A percentile compares a stretch with the other conserved stretches of the same genome.
phyloP scores from a whole-genome alignment of 2,797 vertebrate genomes.

The Gadopsis bispinosus region DNA sequence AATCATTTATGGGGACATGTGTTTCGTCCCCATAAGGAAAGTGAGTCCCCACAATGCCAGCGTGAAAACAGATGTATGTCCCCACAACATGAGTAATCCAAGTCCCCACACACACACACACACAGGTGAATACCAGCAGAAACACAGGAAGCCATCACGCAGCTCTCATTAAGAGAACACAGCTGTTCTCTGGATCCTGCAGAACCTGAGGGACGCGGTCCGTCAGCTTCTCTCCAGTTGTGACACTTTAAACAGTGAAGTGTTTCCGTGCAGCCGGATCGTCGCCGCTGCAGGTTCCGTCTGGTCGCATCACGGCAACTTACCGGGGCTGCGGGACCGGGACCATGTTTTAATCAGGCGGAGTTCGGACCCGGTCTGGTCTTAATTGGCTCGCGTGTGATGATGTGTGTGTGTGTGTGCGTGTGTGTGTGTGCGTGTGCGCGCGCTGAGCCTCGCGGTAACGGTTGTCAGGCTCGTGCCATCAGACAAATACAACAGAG shows the following conservation, averaged over 20 bases:
- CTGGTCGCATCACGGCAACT: too few species aligned
- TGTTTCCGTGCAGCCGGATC: background rate
- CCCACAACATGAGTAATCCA: too few species aligned
- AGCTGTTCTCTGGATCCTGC: background rate
- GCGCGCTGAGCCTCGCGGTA: background rate
- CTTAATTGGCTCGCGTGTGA: too few species aligned
- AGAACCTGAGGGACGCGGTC: too few species aligned
- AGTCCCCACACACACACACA: background rate
- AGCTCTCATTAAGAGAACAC: background rate
- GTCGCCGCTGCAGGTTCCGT: too few species aligned
- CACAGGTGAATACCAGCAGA: background rate
- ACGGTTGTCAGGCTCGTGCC: conserved; percentile 20
- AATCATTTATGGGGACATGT: too few species aligned
- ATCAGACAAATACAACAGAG: background rate
- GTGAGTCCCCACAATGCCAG: too few species aligned
- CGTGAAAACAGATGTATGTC: too few species aligned
- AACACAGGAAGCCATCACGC: background rate
- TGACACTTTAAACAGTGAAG: background rate
- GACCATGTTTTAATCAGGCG: too few species aligned
- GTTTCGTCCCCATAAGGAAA: too few species aligned
- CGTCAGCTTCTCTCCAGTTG: too few species aligned
- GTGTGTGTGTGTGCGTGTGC: background rate
- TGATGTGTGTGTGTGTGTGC: background rate
- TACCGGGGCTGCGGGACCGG: too few species aligned
- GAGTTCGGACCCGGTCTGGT: background rate